Base-by-base conservation (phyloP, 2,797 vertebrate genomes). In the Sebastes baramenuke region DNA sequence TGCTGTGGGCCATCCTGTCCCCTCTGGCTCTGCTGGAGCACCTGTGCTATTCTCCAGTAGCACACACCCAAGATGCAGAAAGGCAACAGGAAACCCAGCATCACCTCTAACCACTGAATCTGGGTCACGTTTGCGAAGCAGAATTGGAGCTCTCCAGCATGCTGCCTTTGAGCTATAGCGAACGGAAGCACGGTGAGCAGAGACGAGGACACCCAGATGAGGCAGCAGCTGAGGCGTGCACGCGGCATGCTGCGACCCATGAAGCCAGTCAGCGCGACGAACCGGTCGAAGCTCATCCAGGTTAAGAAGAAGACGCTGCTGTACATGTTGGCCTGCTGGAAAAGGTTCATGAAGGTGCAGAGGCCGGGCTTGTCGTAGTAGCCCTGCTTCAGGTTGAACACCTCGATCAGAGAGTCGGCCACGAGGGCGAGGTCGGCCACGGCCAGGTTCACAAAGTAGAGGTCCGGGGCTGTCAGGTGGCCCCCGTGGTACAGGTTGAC, bases 271-370 rank as follows among this genome's bases (percentile, higher is more conserved):
- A 99, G 94, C 0, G 95, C 96, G 0, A 97, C 85, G 54, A 97
- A 98, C 46, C 97, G 96, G 93, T 98, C 97, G 2, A 97, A 96
- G 92, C 98, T 98, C 97, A 99, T 99, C 98, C 97, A 98, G 4
- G 98, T 97, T 66, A 98, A 93, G 90, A 98, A 98, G 94, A 99
- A 98, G 86, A 98, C 94, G 7, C 97, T 98, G 96, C 97, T 98
- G 93, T 99, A 98, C 97, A 98, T 98, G 95, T 98, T 98, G 89
- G 96, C 95, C 94, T 99, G 97, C 88, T 98, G 96, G 92, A 98
- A 98, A 61, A 99, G 93, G 1, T 97, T 96, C 97, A 98, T 98
- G 85, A 97, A 98, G 77, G 97, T 97, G 79, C 98, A 99, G 20
- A 98, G 96, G 34, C 93, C 95, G 0, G 96, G 92, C 11, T 96